Evolutionary conservation across 2,113 vertebrate genomes (phyloP), one percentile per base, ranked within the genome.

Genomic region (Gallinago paraguaiae): DNA sequence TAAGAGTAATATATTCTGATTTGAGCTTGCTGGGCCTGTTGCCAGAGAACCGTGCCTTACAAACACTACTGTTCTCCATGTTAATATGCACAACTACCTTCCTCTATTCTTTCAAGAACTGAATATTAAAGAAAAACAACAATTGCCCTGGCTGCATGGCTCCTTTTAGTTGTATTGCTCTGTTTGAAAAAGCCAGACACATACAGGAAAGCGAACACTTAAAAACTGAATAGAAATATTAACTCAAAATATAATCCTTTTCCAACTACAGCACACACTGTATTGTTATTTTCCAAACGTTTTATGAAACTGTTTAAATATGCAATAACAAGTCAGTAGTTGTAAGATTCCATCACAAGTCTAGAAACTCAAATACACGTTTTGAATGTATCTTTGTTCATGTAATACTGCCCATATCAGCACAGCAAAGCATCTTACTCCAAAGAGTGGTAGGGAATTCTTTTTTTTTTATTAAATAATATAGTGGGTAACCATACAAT

Each of bases 21-120:
- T 3, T 7, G 48, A 87, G 91, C 82, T 81, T 3, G 25, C 88
- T 56, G n/a, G 64, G 87, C 64, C 50, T 33, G 2, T 2, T 81
- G 85, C 74, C 96, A 96, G 78, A 17, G n/a, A 46, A 4, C 46
- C 9, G 22, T 37, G 86, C 78, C 57, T 78, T 33, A 27, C 72
- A 57, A 81, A 53, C 64, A 4, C 37, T 22, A 23, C 86, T 51
- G 63, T 8, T 80, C 74, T 46, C 75, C 50, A 6, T 1, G 15
- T n/a, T 35, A 2, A 61, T 48, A 25, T 64, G 33, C 77, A 84
- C 41, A 39, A 37, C n/a, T 11, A 48, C 65, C 61, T 92, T 69
- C 69, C 65, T 54, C 48, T 63, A 2, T 2, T 69, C 78, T 84
- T 64, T 31, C 61, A 56, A 57, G 37, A 74, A 13, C 53, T n/a